These are phyloP conservation scores for Odocoileus virginianus DNA, from an alignment of 2,113 vertebrate genomes.

Conservation along the genomic window DNA sequence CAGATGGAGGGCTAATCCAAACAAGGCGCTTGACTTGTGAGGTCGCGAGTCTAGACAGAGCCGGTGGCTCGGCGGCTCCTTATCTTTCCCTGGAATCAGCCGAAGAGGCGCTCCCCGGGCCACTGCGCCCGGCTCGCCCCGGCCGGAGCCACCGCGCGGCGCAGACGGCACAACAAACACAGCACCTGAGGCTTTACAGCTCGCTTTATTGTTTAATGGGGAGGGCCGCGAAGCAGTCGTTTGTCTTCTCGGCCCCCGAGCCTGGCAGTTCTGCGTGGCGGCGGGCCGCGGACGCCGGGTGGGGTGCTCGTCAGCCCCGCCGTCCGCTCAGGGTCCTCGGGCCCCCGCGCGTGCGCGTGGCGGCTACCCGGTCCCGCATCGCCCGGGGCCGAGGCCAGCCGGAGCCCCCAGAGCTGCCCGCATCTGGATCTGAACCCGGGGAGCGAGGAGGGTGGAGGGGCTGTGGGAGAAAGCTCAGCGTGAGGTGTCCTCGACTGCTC, in stretches of 20 bases:
- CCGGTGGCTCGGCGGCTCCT: constrained; percentile 87
- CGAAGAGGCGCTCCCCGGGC: constrained; percentile 82
- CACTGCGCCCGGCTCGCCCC: constrained; percentile 75
- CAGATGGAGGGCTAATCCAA: constrained; percentile 87
- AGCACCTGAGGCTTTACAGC: constrained; percentile 81
- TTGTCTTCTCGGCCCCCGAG: not conserved
- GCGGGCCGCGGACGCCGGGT: not conserved
- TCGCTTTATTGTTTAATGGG: constrained; percentile 76
- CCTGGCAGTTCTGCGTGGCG: not conserved
- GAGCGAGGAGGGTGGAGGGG: not conserved
- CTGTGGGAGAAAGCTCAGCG: not conserved
- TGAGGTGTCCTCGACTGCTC: constrained; percentile 3
- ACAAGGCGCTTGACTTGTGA: constrained; percentile 87
- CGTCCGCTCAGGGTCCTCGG: fast-evolving
- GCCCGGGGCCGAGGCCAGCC: not conserved
- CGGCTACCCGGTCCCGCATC: fast-evolving
- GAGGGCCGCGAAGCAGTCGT: constrained; percentile 33
- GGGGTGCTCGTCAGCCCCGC: not conserved
- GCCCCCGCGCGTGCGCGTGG: fast-evolving
- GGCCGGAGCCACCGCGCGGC: constrained; percentile 74
- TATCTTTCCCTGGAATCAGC: constrained; percentile 88
- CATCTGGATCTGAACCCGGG: not conserved
- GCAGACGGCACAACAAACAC: constrained; percentile 81
- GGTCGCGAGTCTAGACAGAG: constrained; percentile 89
- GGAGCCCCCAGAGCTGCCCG: not conserved